phyloP scores from a whole-genome alignment of 2,113 vertebrate species.

The Hemichromis elongatus region DNA sequence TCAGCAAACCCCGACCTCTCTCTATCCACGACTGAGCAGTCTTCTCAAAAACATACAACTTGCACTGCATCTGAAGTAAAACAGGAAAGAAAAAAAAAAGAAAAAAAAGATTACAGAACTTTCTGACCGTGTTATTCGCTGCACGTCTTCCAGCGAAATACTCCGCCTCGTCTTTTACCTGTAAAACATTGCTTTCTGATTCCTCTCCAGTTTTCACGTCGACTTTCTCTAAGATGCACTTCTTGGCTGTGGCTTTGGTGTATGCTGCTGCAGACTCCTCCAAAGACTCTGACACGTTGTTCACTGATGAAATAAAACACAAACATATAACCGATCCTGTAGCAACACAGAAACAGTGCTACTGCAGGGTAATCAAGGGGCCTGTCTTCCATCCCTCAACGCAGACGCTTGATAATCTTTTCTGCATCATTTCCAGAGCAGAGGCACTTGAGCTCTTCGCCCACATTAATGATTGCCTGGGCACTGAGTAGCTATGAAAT shows the following conservation, averaged over 20 bases:
- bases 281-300: conserved; percentile 88
- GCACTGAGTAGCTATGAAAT: neutral
- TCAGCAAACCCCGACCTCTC: conserved; percentile 89
- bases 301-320: conserved; percentile 60
- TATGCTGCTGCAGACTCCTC: conserved; percentile 97
- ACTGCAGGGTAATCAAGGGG: neutral
- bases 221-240: conserved; percentile 94
- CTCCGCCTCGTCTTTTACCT: conserved; percentile 70
- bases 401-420: neutral
- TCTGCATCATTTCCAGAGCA: neutral
- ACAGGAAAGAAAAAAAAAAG: neutral
- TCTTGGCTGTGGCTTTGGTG: conserved; percentile 96
- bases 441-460: neutral
- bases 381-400: neutral
- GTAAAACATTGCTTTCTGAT: conserved; percentile 94
- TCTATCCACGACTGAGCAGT: conserved; percentile 97
- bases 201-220: conserved; percentile 98
- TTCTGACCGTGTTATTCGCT: neutral
- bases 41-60: conserved; percentile 98
- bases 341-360: neutral
- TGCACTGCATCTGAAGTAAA: conserved; percentile 88
- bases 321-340: neutral
- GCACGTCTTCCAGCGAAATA: neutral
- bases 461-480: neutral
- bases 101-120: neutral